Base-by-base conservation (phyloP, 2,113 vertebrate genomes). In the Brachyistius frenatus region DNA sequence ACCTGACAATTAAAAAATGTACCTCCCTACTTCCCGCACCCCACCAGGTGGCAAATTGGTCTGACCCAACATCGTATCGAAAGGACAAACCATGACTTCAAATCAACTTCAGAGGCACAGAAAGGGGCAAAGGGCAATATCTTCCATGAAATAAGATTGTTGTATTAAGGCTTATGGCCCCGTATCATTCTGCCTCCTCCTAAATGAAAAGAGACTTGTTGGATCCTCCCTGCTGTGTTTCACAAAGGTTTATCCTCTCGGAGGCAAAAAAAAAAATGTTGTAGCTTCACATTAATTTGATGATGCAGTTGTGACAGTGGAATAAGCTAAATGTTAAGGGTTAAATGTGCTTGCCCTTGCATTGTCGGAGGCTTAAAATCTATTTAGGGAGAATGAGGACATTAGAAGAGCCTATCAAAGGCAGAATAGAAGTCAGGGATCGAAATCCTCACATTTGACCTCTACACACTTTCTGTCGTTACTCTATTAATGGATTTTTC, bases 1-100 rank as follows among this genome's bases (percentile, higher is more conserved):
- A 94, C 93, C 94, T 93, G 91, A 92, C 93, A 94, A 95, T 95
- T 95, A 95, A 95, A 94, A 92, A 93, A 88, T 73, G 80, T 75
- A 78, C 81, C 86, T 90, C 92, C 88, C 88, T 75, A 60, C 84
- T 88, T 89, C 89, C 86, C 92, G 68, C 76, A 87, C 86, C 93
- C 91, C 93, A 90, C 92, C 94, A 91, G 93, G 93, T 94, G 94
- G 94, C 91, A 95, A 95, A 95, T 95, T 94, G 93, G 88, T 91
- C 90, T 93, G 93, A 93, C 94, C 92, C 88, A 84, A 85, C 87
- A 85, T 92, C 86, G 80, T 91, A 91, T 90, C 85, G 91, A 94
- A 87, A 93, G 90, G 90, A 93, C 92, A 93, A 91, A 91, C 89
- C 86, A 75, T 93, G 91, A 93, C 90, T 93, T 94, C 93, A 92